A percentile compares a stretch with the other conserved stretches of the same genome.
Conservation (phyloP, 37 sponge, comb jelly and placozoan species). For the Beroe ovata region DNA sequence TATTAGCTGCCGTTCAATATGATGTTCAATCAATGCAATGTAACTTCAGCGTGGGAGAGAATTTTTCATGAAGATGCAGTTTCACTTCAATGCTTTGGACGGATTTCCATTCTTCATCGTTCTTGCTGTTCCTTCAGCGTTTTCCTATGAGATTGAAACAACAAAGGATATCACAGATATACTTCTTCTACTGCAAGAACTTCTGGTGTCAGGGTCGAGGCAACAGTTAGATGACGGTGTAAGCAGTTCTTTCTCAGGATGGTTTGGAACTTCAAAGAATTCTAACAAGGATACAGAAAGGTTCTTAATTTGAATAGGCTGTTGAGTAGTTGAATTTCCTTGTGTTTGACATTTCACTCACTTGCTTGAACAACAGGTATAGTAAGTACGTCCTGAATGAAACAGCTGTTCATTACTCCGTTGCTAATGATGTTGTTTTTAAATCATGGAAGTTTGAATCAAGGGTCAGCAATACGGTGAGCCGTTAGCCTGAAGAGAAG, state of each 20-base stretch:
- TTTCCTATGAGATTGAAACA: slow-evolving; percentile 24
- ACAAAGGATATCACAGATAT: neutral
- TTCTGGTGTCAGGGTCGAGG: neutral
- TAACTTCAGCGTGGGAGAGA: slow-evolving; percentile 62
- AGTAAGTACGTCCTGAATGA: slow-evolving; percentile 13
- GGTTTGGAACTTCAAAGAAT: neutral
- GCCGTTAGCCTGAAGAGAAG: no score
- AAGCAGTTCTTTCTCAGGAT: neutral
- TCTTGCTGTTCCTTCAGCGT: slow-evolving; percentile 18
- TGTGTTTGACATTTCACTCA: neutral
- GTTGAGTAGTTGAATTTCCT: neutral
- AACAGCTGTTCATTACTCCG: slow-evolving; percentile 26
- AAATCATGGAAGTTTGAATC: neutral
- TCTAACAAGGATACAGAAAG: neutral
- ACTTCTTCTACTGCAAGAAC: neutral
- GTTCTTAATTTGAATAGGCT: neutral
- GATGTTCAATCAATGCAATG: no score
- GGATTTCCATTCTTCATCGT: slow-evolving; percentile 23
- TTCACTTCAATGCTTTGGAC: neutral
- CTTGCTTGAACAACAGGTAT: no score
- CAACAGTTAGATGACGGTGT: neutral
- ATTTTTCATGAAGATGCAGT: slow-evolving; percentile 32
- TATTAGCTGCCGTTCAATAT: no score
- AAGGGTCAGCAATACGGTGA: neutral
- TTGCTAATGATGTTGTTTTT: slow-evolving; percentile 17